Evolutionary conservation across 2,113 vertebrate species (phyloP).

Genomic region (Corvus moneduloides): DNA sequence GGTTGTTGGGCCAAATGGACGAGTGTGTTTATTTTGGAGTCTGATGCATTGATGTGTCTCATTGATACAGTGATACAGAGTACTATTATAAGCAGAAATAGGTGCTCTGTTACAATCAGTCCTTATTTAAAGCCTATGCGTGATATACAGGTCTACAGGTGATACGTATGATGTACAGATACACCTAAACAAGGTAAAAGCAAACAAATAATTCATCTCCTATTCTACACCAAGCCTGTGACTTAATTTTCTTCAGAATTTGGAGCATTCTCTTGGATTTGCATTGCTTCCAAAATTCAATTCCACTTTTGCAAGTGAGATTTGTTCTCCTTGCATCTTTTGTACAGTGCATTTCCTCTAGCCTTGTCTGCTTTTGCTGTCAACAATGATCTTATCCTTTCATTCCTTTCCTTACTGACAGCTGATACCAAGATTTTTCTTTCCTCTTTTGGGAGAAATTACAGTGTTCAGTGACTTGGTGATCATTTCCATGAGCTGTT

Average conservation of each 20-base stretch:
- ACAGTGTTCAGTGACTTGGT: neutral
- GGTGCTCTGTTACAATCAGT: neutral
- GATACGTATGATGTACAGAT: neutral
- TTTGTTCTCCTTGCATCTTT: neutral
- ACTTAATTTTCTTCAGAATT: neutral
- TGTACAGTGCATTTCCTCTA: neutral
- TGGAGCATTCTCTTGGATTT: neutral
- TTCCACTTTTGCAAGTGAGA: neutral
- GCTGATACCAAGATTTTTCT: neutral
- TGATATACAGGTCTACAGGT: neutral
- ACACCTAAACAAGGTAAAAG: neutral
- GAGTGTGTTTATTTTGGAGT: neutral
- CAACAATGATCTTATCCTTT: neutral
- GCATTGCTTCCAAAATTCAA: neutral
- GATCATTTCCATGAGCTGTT: neutral
- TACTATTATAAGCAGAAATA: neutral
- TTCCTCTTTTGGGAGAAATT: neutral
- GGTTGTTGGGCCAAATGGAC: neutral
- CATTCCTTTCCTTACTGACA: neutral
- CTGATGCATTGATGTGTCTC: neutral
- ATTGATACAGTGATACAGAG: neutral
- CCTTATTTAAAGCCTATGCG: neutral
- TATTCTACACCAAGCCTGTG: neutral
- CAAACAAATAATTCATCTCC: neutral
- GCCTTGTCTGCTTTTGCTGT: neutral